phyloP scores from a whole-genome alignment of 2,797 vertebrate species.

The Chrosomus eos region DNA sequence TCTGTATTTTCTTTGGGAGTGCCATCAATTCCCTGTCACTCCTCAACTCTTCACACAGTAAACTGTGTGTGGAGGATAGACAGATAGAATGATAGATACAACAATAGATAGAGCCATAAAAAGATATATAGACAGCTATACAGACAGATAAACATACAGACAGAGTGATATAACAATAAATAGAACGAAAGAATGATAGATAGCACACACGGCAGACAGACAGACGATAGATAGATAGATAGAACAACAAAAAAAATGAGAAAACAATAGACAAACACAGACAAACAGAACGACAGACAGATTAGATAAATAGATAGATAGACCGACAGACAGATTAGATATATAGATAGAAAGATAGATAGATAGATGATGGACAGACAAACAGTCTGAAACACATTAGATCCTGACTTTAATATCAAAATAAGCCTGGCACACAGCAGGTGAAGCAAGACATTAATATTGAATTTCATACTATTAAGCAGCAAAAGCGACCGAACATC shows the following conservation, averaged over 20 bases:
- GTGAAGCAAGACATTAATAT: not conserved
- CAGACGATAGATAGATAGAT: not conserved
- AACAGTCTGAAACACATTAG: not conserved
- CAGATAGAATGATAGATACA: not conserved
- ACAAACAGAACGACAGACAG: too few relatives aligned
- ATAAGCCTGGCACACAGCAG: slow-evolving; percentile 11
- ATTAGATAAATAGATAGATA: not conserved
- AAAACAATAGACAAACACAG: not conserved
- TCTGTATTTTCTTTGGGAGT: slow-evolving; percentile 27
- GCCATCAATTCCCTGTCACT: not conserved
- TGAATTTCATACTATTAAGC: slow-evolving; percentile 10
- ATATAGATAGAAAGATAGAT: not conserved
- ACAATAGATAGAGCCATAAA: not conserved
- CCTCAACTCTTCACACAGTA: slow-evolving; percentile 3
- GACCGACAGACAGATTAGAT: not conserved
- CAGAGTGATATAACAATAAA: not conserved
- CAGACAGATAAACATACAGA: not conserved
- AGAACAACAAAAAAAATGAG: not conserved
- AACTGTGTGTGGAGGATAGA: not conserved
- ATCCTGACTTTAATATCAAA: slow-evolving; percentile 7
- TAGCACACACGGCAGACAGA: too few relatives aligned
- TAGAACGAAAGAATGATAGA: not conserved
- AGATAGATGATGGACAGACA: not conserved
- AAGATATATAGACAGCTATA: not conserved
- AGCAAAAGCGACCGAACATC: not conserved